phyloP scores from a whole-genome alignment of 2,888 invertebrate genomes.

The Globia sparganii region DNA sequence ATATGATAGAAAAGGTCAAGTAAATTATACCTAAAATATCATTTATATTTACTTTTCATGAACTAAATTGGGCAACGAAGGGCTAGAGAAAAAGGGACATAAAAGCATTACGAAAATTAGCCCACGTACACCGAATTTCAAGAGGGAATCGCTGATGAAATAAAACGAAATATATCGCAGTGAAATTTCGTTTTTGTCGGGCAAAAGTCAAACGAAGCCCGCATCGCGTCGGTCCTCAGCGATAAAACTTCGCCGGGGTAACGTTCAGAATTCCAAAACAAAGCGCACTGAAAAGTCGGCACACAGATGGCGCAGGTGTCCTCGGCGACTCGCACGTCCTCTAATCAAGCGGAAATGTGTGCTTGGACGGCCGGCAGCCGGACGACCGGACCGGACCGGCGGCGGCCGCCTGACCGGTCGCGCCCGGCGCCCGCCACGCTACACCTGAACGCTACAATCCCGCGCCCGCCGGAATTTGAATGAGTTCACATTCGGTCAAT shows the following conservation, averaged over 20 bases:
- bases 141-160: conserved; percentile 63
- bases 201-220: conserved; percentile 81
- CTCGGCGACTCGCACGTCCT: conserved; percentile 81
- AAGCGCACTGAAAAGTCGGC: conserved; percentile 83
- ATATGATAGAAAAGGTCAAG: conserved; percentile 70
- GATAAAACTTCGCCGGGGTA: conserved; percentile 83
- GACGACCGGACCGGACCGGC: conserved; percentile 71
- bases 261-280: conserved; percentile 83
- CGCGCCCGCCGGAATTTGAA: conserved; percentile 75
- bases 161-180: conserved; percentile 67
- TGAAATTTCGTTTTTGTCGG: conserved; percentile 71
- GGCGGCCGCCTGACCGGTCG: conserved; percentile 55
- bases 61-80: conserved; percentile 34
- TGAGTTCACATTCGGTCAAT: conserved; percentile 77
- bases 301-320: conserved; percentile 85
- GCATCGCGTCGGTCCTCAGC: conserved; percentile 78
- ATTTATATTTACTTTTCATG: conserved; percentile 42
- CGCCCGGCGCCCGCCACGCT: conserved; percentile 46
- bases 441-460: conserved; percentile 75
- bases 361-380: conserved; percentile 80
- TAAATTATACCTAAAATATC: conserved; percentile 48
- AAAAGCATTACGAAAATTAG: conserved; percentile 52
- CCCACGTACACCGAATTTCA: conserved; percentile 48
- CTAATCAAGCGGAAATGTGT: conserved; percentile 89
- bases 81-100: conserved; percentile 49